Evolutionary conservation across 2,797 vertebrate genomes (phyloP), one percentile per base, ranked within the genome.

Genomic region (Rhincodon typus): DNA sequence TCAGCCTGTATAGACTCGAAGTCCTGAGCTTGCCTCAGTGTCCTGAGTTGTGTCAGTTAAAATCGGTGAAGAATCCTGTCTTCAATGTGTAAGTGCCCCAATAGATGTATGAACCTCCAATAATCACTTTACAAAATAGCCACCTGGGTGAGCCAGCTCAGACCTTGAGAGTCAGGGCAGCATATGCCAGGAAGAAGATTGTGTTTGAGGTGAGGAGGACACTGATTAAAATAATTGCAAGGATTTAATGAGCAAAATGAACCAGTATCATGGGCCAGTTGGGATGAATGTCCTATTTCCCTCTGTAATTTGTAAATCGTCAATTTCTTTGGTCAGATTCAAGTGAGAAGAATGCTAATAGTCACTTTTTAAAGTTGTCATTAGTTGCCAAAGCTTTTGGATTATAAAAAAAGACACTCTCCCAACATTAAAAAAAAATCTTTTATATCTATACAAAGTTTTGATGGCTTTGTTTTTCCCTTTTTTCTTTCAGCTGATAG

Each of bases 401-500:
- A n/a, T 93, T 2, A 74, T 74, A 34, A 42, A 38, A 38, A n/a
- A n/a, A 62, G 6, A 0, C 53, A 4, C 2, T 34, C n/a, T 67
- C 62, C 62, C 19, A 69, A 2, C 57, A 62, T 38, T 19, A 10
- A 38, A 67, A 42, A n/a, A 38, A n/a, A 38, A 10, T 27, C 27
- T 17, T 79, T 69, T 57, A 53, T 30, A 42, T 23, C 17, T 50
- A 4, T 90, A 34, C 87, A 19, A 93, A 21, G 27, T 94, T 94
- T 46, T 95, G 70, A 95, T 72, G 30, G 3, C 46, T 96, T 13
- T 13, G 34, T 21, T 13, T 13, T 34, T 94, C 57, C 82, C 34
- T 23, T 95, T 82, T 93, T 86, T 93, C 96, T 96, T 57, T 0
- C 97, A 99, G 99, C 98, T 99, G 98, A 98, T 99, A 98, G 98